Evolutionary conservation across 2,888 invertebrate species (phyloP).

Genomic region (Lasioglossum marginatum): DNA sequence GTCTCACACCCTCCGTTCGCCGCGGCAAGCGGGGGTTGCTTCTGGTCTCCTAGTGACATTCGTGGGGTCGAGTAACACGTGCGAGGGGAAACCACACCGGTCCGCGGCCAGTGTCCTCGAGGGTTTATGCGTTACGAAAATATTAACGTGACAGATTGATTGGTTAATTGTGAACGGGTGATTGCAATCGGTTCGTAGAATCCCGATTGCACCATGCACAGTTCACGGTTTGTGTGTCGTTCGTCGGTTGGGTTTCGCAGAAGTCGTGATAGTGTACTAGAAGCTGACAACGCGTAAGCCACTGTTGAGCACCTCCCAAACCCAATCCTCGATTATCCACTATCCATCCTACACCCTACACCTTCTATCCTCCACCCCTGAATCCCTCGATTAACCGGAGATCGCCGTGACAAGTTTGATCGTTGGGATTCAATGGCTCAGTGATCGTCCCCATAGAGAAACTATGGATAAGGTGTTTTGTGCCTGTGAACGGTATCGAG

Average conservation of each 20-base stretch:
- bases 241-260: background rate
- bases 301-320: background rate
- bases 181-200: background rate
- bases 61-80: constrained; percentile 79
- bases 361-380: background rate
- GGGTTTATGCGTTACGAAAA: background rate
- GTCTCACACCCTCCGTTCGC: constrained; percentile 57
- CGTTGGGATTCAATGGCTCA: background rate
- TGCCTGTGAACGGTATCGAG: constrained; percentile 10
- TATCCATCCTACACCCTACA: background rate
- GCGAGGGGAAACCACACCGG: constrained; percentile 70
- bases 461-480: constrained; percentile 28
- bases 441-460: constrained; percentile 10
- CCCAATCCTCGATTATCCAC: background rate
- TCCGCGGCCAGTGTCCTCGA: constrained; percentile 37
- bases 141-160: background rate
- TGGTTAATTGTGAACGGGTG: background rate
- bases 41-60: constrained; percentile 76
- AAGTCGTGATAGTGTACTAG: background rate
- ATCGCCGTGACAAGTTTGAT: constrained; percentile 5
- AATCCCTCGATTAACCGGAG: constrained; percentile 10
- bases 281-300: background rate
- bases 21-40: constrained; percentile 66
- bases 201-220: background rate
- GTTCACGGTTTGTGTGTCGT: background rate